Percentiles rank a stretch among this genome's conserved stretches.
Conservation (phyloP, 2,888 invertebrate species). For the Acanthosepion esculentum region DNA sequence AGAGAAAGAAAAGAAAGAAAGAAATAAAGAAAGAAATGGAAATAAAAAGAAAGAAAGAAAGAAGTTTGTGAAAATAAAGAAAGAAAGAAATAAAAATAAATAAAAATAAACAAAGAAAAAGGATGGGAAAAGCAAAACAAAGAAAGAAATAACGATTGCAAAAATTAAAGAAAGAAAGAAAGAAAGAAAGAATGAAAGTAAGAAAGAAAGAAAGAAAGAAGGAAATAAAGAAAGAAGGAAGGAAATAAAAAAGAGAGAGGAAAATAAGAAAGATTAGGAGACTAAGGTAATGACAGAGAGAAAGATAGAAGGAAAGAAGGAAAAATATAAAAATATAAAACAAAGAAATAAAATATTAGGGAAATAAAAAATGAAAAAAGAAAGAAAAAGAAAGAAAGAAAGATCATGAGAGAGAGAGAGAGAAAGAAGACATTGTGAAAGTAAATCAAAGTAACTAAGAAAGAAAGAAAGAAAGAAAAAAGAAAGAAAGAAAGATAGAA, state of each 20-base stretch:
- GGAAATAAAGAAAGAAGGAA: neutral
- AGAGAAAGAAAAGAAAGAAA: too few relatives aligned
- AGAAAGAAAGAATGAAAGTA: neutral
- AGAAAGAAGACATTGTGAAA: neutral
- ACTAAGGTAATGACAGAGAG: neutral
- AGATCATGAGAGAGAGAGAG: too few relatives aligned
- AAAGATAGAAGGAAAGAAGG: constrained; percentile 39
- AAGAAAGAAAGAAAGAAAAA: neutral
- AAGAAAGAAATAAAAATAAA: too few relatives aligned
- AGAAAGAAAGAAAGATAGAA: neutral
- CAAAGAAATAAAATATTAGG: constrained; percentile 49
- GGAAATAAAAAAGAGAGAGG: neutral
- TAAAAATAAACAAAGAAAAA: too few relatives aligned
- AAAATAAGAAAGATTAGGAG: neutral
- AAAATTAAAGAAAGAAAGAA: neutral
- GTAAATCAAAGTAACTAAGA: neutral
- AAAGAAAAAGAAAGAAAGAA: constrained; percentile 38
- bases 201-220: neutral
- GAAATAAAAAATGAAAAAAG: constrained; percentile 38
- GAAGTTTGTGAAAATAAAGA: too few relatives aligned
- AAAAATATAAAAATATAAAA: constrained; percentile 43
- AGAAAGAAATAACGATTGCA: neutral
- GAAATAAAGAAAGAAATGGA: too few relatives aligned
- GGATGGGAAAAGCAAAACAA: too few relatives aligned
- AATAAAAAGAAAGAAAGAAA: too few relatives aligned